Base-by-base conservation (phyloP, 2,888 invertebrate genomes). In the Leptinotarsa peninsularis region DNA sequence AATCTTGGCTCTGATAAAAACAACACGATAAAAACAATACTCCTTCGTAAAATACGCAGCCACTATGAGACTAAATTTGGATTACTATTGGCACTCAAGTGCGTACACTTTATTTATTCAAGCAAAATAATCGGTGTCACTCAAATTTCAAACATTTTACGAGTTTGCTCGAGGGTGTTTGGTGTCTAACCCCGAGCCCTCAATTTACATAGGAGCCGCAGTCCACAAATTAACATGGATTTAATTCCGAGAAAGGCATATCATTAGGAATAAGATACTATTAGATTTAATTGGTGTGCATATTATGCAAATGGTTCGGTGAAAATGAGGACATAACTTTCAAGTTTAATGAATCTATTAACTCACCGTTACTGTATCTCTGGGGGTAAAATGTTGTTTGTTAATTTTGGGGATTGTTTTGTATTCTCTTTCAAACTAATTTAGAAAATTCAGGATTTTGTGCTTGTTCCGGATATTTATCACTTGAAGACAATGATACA, bases 221-320 rank as follows among this genome's bases (percentile, higher is more conserved):
- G 83, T 81, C 83, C 81, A 80, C 83, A 82, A 83, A 83, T 84
- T 83, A 84, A 83, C 84, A 81, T 81, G 80, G 82, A 79, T 80
- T 81, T 82, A 83, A 83, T 82, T 83, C 78, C 77, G 79, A 50
- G 68, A 78, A 82, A 80, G 78, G 81, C 81, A 81, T 82, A 84
- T 84, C 82, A 81, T 83, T 81, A 81, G 81, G 73, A 80, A 82
- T 81, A 82, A 81, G 80, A 80, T 81, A 79, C 81, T 82, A 81
- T 83, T 82, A 80, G 81, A 83, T 83, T 83, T 81, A 77, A 77
- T 77, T 77, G 74, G 77, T 77, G 75, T 73, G 75, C 73, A 77
- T 77, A 75, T 75, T 77, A 77, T 77, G 77, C 77, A 77, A 77
- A 77, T 75, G 71, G 71, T 71, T 68, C 63, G 72, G 75, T 71